These are phyloP conservation scores for Cryptosula pallasiana DNA, from an alignment of 2,888 invertebrate genomes.

Conservation along the genomic window DNA sequence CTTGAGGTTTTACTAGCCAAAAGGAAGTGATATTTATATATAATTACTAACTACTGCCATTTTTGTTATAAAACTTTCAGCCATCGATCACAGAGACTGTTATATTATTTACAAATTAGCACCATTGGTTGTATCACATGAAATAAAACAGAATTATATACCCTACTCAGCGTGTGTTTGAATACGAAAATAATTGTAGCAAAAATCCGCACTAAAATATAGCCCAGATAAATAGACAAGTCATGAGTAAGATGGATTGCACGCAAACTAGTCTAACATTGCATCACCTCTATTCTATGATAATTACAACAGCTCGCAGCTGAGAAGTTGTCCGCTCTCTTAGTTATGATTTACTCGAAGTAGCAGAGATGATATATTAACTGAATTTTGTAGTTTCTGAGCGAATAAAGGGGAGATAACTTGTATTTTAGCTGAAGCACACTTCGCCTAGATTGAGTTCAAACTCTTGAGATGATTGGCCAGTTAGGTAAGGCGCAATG, in stretches of 20 bases:
- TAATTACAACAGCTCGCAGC: too few relatives aligned
- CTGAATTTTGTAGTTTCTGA: too few relatives aligned
- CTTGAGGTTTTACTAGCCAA: too few relatives aligned
- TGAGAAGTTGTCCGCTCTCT: too few relatives aligned
- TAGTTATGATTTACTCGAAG: too few relatives aligned
- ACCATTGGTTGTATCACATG: background rate
- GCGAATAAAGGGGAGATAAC: background rate
- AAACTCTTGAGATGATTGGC: conserved; percentile 70
- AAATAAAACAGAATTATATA: background rate
- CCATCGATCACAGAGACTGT: too few relatives aligned
- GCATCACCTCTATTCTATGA: too few relatives aligned
- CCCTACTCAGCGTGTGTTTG: conserved; percentile 15
- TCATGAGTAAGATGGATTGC: background rate
- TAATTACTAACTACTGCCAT: background rate
- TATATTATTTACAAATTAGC: conserved; percentile 2
- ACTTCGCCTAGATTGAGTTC: conserved; percentile 78
- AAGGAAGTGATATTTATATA: too few relatives aligned
- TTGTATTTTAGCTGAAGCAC: conserved; percentile 61
- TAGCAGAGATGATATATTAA: too few relatives aligned
- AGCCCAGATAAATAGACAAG: background rate
- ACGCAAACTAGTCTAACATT: background rate
- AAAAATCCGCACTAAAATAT: background rate
- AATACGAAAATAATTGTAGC: conserved; percentile 18
- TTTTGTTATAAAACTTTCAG: too few relatives aligned
- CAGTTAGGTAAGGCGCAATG: conserved; percentile 72